Conservation (phyloP, 2,797 vertebrate species). For the Pelobates cultripes region DNA sequence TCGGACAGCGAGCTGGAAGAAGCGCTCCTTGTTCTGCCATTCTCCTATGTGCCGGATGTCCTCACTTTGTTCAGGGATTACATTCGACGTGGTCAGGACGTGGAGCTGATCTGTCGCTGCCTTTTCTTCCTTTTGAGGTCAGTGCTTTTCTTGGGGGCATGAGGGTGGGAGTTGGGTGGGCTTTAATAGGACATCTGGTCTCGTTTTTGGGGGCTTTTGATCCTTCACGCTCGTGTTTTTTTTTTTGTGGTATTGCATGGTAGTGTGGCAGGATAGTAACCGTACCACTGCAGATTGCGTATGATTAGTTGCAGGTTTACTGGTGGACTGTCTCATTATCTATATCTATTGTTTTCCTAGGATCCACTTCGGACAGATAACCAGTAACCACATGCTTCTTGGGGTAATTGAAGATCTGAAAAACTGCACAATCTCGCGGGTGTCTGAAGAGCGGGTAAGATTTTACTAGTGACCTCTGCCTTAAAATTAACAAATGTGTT, state of each 20-base stretch:
- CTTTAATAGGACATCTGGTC: too few relatives aligned
- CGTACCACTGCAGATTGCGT: too few relatives aligned
- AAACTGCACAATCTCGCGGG: slow-evolving; percentile 86
- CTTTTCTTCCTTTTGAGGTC: slow-evolving; percentile 95
- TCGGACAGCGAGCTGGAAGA: slow-evolving; percentile 91
- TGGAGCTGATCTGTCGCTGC: slow-evolving; percentile 91
- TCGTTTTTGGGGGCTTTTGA: too few relatives aligned
- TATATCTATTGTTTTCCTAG: slow-evolving; percentile 61
- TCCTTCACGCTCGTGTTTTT: too few relatives aligned
- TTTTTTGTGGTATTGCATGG: too few relatives aligned
- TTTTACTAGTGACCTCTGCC: too few relatives aligned
- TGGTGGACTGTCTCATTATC: too few relatives aligned
- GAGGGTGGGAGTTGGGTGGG: neutral
- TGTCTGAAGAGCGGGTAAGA: slow-evolving; percentile 85
- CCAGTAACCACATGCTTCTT: slow-evolving; percentile 91
- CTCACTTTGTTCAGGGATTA: slow-evolving; percentile 84
- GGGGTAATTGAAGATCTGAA: slow-evolving; percentile 88
- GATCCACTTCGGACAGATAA: slow-evolving; percentile 95
- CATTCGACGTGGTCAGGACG: slow-evolving; percentile 80
- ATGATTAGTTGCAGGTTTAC: too few relatives aligned
- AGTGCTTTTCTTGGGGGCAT: slow-evolving; percentile 1
- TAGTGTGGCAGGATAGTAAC: too few relatives aligned
- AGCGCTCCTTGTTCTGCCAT: slow-evolving; percentile 91
- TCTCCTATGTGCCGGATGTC: slow-evolving; percentile 88
- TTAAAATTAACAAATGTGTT: too few relatives aligned